These are phyloP conservation scores for Synergus japonicus DNA, from an alignment of 2,888 invertebrate species.

Conservation along the genomic window DNA sequence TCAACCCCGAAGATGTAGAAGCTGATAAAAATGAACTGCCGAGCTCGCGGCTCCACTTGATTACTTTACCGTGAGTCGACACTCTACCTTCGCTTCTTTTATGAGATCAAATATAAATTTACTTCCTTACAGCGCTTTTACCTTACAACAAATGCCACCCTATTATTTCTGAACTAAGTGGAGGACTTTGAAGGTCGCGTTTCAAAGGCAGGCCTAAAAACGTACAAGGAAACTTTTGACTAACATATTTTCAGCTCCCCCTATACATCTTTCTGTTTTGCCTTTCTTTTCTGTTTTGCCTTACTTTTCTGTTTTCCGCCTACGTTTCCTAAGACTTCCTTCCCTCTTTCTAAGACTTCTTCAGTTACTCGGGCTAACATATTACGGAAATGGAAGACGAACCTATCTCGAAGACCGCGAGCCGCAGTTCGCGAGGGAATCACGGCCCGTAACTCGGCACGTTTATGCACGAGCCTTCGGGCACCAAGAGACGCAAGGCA, in stretches of 20 bases:
- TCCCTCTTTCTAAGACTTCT: slow-evolving; percentile 31
- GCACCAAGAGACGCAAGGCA: not conserved
- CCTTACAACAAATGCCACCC: not conserved
- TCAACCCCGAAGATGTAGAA: slow-evolving; percentile 26
- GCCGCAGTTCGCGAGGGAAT: slow-evolving; percentile 31
- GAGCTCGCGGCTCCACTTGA: slow-evolving; percentile 8
- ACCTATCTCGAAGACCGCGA: slow-evolving; percentile 29
- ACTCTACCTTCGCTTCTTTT: not conserved
- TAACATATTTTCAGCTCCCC: slow-evolving; percentile 57
- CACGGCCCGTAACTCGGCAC: slow-evolving; percentile 27
- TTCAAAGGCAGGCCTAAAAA: no score
- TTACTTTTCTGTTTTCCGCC: slow-evolving; percentile 14
- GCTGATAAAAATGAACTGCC: slow-evolving; percentile 31
- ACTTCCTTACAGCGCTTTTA: slow-evolving; percentile 1
- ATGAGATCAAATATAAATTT: slow-evolving; percentile 10
- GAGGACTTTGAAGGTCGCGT: no score
- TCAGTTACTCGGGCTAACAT: slow-evolving; percentile 13
- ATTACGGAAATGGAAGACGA: slow-evolving; percentile 40
- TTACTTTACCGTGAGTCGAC: slow-evolving; percentile 26
- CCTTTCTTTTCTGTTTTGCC: not conserved
- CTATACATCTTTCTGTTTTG: slow-evolving; percentile 17
- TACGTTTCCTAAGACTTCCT: slow-evolving; percentile 44
- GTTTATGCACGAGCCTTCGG: slow-evolving; percentile 33
- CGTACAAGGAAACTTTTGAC: slow-evolving; percentile 61
- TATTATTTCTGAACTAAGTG: not conserved